Base-by-base conservation (phyloP, 2,888 invertebrate species). In the Ochropacha duplaris region DNA sequence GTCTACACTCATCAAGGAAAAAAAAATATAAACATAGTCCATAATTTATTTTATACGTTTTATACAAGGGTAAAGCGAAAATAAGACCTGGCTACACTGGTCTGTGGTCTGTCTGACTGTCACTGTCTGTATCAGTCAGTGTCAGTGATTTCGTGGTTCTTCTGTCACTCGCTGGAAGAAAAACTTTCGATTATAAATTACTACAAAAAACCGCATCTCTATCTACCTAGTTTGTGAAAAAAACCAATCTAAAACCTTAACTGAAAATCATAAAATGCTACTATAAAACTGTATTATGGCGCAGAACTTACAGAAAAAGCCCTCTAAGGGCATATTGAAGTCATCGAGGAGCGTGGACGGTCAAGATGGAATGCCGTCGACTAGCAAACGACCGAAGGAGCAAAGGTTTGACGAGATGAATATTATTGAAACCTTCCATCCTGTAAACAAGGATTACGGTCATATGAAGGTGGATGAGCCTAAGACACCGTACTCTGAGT, bases 361-460 rank as follows among this genome's bases (percentile, higher is more conserved):
- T 62, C 95, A 90, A 57, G 92, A 91, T 58, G 86, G 87, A 55
- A 79, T 83, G 55, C 84, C 92, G 56, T 89, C 91, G 8, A 87
- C 92, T 11, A 92, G 92, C 68, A 90, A 90, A 67, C 85, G 91
- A 61, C 66, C 87, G 59, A 95, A 95, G 79, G 94, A 94, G 82
- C 94, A 98, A 80, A 97, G 98, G 94, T 98, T 98, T 94, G 99
- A 99, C 89, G 99, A 99, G 93, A 97, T 99, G 95, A 99, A 99
- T 91, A 99, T 99, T 69, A 94, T 99, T 74, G 99, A 98, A 69
- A 99, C 99, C 0, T 95, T 98, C 79, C 99, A 99, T 93, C 99
- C 99, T 49, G 94, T 97, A 22, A 98, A 98, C 86, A 99, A 99
- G 92, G 99, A 99, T 90, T 99, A 99, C 89, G 99, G 99, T 9